Conservation (phyloP, 2,888 invertebrate genomes). For the Trisateles emortualis region DNA sequence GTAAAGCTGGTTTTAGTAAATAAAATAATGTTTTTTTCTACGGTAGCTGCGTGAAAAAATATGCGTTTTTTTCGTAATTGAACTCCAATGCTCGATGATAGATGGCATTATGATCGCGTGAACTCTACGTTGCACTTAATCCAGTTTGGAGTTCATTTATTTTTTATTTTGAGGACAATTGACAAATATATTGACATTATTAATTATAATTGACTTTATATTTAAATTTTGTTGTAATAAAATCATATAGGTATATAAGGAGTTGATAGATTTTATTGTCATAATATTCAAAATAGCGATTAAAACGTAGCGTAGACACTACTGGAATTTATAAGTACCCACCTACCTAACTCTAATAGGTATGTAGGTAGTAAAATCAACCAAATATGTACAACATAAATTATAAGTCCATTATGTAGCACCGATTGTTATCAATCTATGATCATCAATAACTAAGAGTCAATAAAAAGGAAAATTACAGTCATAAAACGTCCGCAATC, state of each 20-base stretch:
- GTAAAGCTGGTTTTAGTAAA: background rate
- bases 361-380: slow-evolving; percentile 14
- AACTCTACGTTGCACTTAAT: background rate
- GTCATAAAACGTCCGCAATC: slow-evolving; percentile 71
- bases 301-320: slow-evolving; percentile 19
- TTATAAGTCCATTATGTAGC: slow-evolving; percentile 57
- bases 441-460: slow-evolving; percentile 53
- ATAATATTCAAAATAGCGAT: slow-evolving; percentile 16
- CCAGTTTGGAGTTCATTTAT: slow-evolving; percentile 1
- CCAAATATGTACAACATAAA: slow-evolving; percentile 51
- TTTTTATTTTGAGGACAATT: slow-evolving; percentile 5
- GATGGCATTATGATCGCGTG: slow-evolving; percentile 36
- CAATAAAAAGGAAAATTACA: slow-evolving; percentile 81
- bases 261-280: slow-evolving; percentile 5
- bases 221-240: slow-evolving; percentile 24
- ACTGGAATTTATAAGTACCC: slow-evolving; percentile 10
- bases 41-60: background rate
- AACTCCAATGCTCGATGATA: slow-evolving; percentile 10
- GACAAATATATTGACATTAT: no score
- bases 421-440: slow-evolving; percentile 69
- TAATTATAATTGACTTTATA: slow-evolving; percentile 23
- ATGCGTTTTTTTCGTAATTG: background rate
- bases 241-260: slow-evolving; percentile 2
- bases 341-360: background rate
- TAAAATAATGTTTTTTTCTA: background rate